Base-by-base conservation (phyloP, 1,140 invertebrate species). In the Lethocerus indicus region DNA sequence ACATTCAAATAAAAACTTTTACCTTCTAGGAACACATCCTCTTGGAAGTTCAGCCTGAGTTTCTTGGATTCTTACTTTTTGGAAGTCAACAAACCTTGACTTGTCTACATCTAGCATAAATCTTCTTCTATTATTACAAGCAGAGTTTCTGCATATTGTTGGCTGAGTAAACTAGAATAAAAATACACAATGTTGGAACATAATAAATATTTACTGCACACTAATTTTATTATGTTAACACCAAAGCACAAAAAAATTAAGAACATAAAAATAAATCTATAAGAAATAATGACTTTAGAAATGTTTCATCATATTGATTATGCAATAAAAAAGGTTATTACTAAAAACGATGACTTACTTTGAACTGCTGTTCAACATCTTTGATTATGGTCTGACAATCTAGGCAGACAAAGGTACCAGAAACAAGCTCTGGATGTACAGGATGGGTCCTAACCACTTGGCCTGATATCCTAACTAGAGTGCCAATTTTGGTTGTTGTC, bases 391-490 rank as follows among this genome's bases (percentile, higher is more conserved):
- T 92, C 61, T 94, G 89, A 67, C 96, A 99, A 62, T 98, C 95
- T 21, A 91, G 67, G 66, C 96, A 99, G 23, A 87, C 74, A 68
- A 98, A 99, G 1, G 90, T 94, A 24, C 89, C 94, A 32, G 73
- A 71, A 12, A 94, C 78, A 12, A 98, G 70, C 66, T 98, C 94
- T 0, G 94, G 94, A 64, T 90, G 87, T 12, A 99, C 95, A 13
- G 94, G 92, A 73, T 99, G 93, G 12, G 95, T 98, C 52, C 96
- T 72, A 12, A 98, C 93, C 51, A 99, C 94, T 65, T 99, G 96
- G 25, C 95, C 96, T 32, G 88, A 91, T 58, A 99, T 98, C 58
- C 89, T 76, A 47, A 96, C 79, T 2, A 99, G 69, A 1, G 87
- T 87, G 1, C 95, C 95, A 59, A 99, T 85, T 70, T 92, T 94